Conservation (phyloP, 1,140 invertebrate genomes). For the Euwallacea fornicatus region DNA sequence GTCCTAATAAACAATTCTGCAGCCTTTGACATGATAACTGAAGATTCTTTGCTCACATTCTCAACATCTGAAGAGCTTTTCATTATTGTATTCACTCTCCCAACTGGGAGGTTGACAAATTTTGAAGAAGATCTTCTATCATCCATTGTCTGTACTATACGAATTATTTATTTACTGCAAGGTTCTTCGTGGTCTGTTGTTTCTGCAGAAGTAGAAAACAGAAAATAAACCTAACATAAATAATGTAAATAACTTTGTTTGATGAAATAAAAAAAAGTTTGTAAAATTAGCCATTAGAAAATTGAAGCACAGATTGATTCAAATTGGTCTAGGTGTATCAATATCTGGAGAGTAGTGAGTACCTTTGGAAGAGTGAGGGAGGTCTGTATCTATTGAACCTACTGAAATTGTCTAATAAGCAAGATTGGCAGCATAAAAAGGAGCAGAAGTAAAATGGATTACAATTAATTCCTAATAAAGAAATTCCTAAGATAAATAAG, state of each 20-base stretch:
- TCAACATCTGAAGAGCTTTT: constrained; percentile 83
- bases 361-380: too few relatives aligned
- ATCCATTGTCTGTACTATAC: background rate
- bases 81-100: constrained; percentile 79
- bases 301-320: too few relatives aligned
- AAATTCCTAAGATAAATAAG: too few relatives aligned
- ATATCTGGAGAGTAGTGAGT: too few relatives aligned
- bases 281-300: background rate
- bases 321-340: too few relatives aligned
- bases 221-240: background rate
- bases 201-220: background rate
- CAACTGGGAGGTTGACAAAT: background rate
- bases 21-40: constrained; percentile 72
- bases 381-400: too few relatives aligned
- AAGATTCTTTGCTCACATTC: constrained; percentile 72
- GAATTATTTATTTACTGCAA: too few relatives aligned
- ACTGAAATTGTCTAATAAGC: too few relatives aligned
- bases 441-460: too few relatives aligned
- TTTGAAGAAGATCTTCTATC: background rate
- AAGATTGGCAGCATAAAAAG: too few relatives aligned
- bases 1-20: constrained; percentile 72
- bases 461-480: too few relatives aligned
- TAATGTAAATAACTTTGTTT: background rate
- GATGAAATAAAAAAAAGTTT: constrained; percentile 2
- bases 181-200: background rate